phyloP scores from a whole-genome alignment of 2,113 vertebrate species.

The Otocyon megalotis region DNA sequence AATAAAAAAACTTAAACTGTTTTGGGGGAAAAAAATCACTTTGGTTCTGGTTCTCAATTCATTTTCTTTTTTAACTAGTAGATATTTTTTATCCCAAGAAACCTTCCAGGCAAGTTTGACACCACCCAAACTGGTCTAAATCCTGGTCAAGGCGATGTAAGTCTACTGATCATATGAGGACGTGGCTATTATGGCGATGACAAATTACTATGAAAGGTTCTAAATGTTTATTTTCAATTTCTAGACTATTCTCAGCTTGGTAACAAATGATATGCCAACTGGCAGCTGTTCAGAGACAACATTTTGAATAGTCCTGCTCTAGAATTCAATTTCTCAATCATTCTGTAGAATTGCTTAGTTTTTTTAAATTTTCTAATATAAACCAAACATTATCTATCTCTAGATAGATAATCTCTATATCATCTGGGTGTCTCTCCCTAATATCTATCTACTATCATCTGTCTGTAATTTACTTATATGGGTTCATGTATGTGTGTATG shows the following conservation, averaged over 20 bases:
- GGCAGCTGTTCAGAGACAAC: neutral
- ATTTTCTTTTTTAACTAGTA: neutral
- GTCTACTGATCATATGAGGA: neutral
- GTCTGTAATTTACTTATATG: neutral
- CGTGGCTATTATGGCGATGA: neutral
- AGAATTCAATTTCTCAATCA: neutral
- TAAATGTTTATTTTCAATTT: neutral
- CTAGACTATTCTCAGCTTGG: neutral
- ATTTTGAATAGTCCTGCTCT: neutral
- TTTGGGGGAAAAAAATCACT: neutral
- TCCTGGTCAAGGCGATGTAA: neutral
- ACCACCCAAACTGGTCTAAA: neutral
- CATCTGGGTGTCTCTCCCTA: neutral
- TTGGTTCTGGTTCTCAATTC: neutral
- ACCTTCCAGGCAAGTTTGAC: neutral
- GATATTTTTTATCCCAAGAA: neutral
- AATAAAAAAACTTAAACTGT: neutral
- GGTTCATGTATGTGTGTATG: neutral
- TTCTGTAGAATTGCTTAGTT: neutral
- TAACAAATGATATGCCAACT: neutral
- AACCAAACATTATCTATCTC: neutral
- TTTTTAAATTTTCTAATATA: neutral
- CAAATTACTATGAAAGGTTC: neutral
- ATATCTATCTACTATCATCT: neutral
- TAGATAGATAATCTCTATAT: neutral